Conservation (phyloP, 1,140 invertebrate genomes). For the Drosophila bocqueti region DNA sequence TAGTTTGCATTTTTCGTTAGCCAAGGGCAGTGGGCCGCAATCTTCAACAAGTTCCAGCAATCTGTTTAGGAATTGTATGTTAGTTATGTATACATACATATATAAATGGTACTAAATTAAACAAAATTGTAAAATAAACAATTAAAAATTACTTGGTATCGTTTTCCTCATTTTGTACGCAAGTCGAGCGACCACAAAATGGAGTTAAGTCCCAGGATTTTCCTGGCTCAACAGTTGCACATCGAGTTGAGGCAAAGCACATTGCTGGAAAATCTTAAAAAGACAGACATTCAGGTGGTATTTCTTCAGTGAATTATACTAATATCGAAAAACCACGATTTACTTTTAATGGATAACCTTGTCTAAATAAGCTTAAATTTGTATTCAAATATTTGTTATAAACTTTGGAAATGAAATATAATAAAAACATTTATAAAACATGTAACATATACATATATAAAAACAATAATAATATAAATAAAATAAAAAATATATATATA, state of each 20-base stretch:
- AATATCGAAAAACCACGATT: no score
- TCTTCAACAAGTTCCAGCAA: constrained; percentile 94
- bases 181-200: constrained; percentile 94
- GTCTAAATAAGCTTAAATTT: no score
- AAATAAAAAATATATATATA: background rate
- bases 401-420: no score
- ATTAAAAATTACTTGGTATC: constrained; percentile 85
- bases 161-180: constrained; percentile 91
- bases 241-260: constrained; percentile 95
- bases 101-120: background rate
- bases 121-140: background rate
- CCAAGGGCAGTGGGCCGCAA: constrained; percentile 93
- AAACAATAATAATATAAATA: no score
- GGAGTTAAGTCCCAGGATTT: constrained; percentile 93
- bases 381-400: no score
- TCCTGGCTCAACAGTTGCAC: constrained; percentile 92
- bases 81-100: background rate
- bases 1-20: constrained; percentile 94
- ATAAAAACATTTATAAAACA: background rate
- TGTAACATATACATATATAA: background rate
- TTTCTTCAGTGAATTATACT: background rate
- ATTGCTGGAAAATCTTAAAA: constrained; percentile 93
- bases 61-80: constrained; percentile 70
- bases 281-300: background rate
- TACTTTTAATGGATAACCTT: no score